phyloP scores from a whole-genome alignment of 2,888 invertebrate genomes.

The Pseudanteris insignis region DNA sequence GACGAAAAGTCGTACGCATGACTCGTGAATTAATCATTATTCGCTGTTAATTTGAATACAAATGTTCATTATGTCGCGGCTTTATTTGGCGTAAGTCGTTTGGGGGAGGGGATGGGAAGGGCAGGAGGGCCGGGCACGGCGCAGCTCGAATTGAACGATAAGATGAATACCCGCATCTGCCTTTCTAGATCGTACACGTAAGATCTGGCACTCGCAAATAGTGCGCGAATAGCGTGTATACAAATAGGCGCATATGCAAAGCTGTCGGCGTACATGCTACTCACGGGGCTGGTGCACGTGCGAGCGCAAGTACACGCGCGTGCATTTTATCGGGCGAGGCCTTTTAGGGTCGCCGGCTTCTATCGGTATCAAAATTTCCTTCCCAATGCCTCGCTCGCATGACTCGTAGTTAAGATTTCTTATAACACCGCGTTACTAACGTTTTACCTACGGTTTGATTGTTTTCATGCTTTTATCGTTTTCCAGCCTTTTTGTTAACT shows the following conservation, averaged over 20 bases:
- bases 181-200: slow-evolving; percentile 40
- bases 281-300: slow-evolving; percentile 38
- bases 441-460: background rate
- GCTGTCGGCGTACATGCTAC: slow-evolving; percentile 28
- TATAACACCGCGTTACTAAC: background rate
- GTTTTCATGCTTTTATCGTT: no score
- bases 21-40: slow-evolving; percentile 20
- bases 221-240: slow-evolving; percentile 43
- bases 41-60: slow-evolving; percentile 36
- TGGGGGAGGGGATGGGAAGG: background rate
- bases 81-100: slow-evolving; percentile 18
- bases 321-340: slow-evolving; percentile 23
- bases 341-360: slow-evolving; percentile 23
- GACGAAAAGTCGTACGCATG: background rate
- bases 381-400: background rate
- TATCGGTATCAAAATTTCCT: slow-evolving; percentile 2
- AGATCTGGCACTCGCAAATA: slow-evolving; percentile 42
- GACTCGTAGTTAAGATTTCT: background rate
- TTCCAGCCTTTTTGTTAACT: no score
- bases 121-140: background rate
- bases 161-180: slow-evolving; percentile 41
- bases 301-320: slow-evolving; percentile 34
- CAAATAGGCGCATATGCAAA: slow-evolving; percentile 40
- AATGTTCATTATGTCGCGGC: slow-evolving; percentile 33
- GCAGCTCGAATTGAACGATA: slow-evolving; percentile 17